Percentiles rank a stretch among this genome's conserved stretches.
Evolutionary conservation across 2,888 invertebrate species (phyloP).

Genomic region (Pristionchus exspectatus): DNA sequence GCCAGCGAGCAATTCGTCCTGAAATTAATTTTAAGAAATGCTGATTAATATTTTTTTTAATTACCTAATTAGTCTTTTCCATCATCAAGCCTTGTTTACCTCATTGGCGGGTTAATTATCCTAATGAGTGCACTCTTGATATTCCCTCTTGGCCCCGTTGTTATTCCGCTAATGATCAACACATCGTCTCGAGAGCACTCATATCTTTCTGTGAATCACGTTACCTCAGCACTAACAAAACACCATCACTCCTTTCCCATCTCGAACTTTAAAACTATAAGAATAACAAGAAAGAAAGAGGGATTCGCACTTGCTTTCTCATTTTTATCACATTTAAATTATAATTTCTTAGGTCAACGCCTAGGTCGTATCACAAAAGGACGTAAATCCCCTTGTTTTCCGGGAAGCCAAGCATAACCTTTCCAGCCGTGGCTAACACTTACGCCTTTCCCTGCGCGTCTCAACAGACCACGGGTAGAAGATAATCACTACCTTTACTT

Average conservation of each 20-base stretch:
- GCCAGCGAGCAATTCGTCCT: constrained; percentile 64
- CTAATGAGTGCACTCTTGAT: neutral
- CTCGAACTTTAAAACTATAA: too few species aligned
- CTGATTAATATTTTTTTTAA: neutral
- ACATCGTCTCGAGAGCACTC: neutral
- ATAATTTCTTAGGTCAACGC: too few species aligned
- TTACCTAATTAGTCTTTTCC: neutral
- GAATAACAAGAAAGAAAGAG: too few species aligned
- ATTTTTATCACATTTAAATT: too few species aligned
- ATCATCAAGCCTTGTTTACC: neutral
- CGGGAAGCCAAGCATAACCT: neutral
- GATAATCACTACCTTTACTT: neutral
- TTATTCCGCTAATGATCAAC: constrained; percentile 29
- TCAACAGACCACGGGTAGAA: too few species aligned
- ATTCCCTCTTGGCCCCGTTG: neutral
- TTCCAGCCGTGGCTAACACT: neutral
- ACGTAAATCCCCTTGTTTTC: neutral
- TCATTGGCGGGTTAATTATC: neutral
- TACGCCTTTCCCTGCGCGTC: neutral
- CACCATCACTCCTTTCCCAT: neutral
- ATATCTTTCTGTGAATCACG: neutral
- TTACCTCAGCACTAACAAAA: neutral
- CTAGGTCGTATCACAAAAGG: neutral
- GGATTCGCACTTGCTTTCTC: too few species aligned
- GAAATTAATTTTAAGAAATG: constrained; percentile 50